Conservation (phyloP, 2,113 vertebrate species). For the Ranitomeya imitator region DNA sequence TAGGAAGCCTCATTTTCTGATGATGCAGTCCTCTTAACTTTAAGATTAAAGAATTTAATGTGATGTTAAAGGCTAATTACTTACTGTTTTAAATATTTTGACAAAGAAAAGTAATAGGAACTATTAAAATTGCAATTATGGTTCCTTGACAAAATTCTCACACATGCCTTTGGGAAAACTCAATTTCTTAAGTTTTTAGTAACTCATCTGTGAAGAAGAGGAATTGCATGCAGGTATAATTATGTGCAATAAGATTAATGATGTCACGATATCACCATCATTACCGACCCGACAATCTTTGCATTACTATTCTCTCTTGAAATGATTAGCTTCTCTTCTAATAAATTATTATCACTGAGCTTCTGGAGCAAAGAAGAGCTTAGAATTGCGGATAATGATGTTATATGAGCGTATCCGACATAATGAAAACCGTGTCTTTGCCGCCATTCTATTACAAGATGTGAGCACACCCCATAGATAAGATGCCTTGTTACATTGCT, state of each 20-base stretch:
- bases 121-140: slow-evolving; percentile 13
- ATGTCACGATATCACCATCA: slow-evolving; percentile 48
- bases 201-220: slow-evolving; percentile 28
- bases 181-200: slow-evolving; percentile 32
- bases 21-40: not conserved
- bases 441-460: not conserved
- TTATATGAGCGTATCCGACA: slow-evolving; percentile 13
- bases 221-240: slow-evolving; percentile 22
- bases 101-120: slow-evolving; percentile 17
- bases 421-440: slow-evolving; percentile 34
- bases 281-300: slow-evolving; percentile 40
- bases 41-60: not conserved
- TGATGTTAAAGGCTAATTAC: not conserved
- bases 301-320: slow-evolving; percentile 39
- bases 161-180: not conserved
- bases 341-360: slow-evolving; percentile 50
- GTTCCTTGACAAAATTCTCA: slow-evolving; percentile 21
- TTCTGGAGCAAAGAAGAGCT: slow-evolving; percentile 24
- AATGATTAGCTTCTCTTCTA: slow-evolving; percentile 36
- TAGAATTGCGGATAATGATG: slow-evolving; percentile 30
- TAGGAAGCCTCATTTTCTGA: too few relatives aligned
- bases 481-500: too few relatives aligned
- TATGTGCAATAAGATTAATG: slow-evolving; percentile 45
- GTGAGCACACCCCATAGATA: not conserved
- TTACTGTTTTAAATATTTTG: slow-evolving; percentile 7